Evolutionary conservation across 2,113 vertebrate genomes (phyloP), one percentile per base, ranked within the genome.

Genomic region (Stomatorhinus ivindoensis): DNA sequence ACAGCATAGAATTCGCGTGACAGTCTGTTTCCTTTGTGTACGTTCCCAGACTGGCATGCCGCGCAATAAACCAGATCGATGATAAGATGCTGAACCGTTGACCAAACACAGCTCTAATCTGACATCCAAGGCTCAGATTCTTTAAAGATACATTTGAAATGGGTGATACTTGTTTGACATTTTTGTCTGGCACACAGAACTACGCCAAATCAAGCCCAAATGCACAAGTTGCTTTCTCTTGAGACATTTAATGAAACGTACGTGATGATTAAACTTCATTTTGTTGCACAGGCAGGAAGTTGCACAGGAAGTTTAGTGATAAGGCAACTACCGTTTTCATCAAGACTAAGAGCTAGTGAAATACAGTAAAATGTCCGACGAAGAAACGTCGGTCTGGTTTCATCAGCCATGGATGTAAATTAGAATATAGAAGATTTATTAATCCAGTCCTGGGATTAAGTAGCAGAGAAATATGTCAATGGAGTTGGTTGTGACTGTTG

Each of bases 291-390:
- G 53, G 93, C 92, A 90, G 89, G 19, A 21, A 89, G 80, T 83
- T 46, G 7, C 50, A 91, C 94, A 95, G 95, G 95, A 95, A 95
- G 93, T 92, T 85, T n/a, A 90, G 73, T 92, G 93, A 48, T 73
- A 48, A 88, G 65, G 44, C 82, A 55, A 51, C 24, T 58, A 24
- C 44, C 86, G 55, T 50, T 58, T 27, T 73, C 24, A 27, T 55
- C 15, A 87, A 65, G 7, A 24, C 55, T 53, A 53, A 86, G 31
- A 17, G 35, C 17, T 44, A n/a, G 58, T 51, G 31, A 48, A 73
- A 87, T 46, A 73, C 19, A 53, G 11, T 2, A 31, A 21, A 31
- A 39, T 24, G 7, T 39, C 13, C 8, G 84, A 46, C 86, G 44
- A 69, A 35, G 83, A 65, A 69, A 86, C 17, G 48, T 73, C 13